These are phyloP conservation scores for Podarcis muralis DNA, from an alignment of 2,113 vertebrate species.

Conservation along the genomic window DNA sequence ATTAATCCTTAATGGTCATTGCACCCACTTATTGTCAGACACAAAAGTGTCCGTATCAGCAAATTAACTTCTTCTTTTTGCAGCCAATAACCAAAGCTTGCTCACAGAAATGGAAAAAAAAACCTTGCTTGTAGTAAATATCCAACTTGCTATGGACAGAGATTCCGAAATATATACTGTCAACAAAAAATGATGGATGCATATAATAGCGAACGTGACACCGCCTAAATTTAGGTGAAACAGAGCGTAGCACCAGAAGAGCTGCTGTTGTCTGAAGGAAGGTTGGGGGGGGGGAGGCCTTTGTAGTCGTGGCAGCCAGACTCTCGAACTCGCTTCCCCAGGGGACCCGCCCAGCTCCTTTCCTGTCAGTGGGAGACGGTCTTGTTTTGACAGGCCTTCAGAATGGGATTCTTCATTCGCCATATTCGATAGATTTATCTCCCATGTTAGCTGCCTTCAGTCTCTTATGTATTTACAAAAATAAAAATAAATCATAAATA, in stretches of 20 bases:
- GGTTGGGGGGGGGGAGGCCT: too few relatives aligned
- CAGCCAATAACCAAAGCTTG: not conserved
- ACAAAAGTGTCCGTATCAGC: not conserved
- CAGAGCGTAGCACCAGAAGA: too few relatives aligned
- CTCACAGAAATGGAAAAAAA: not conserved
- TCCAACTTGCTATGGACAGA: not conserved
- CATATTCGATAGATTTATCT: too few relatives aligned
- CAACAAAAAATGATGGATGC: not conserved
- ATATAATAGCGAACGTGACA: too few relatives aligned
- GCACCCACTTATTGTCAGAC: not conserved
- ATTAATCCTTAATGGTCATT: not conserved
- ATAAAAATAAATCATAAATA: too few relatives aligned
- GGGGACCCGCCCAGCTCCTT: not conserved
- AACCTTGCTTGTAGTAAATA: not conserved
- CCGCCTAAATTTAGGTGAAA: too few relatives aligned
- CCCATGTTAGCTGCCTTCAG: too few relatives aligned
- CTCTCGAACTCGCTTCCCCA: not conserved
- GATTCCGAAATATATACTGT: not conserved
- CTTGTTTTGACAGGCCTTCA: not conserved
- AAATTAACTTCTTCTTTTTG: too few relatives aligned
- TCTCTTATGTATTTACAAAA: too few relatives aligned
- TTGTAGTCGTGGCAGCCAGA: not conserved
- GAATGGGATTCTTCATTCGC: too few relatives aligned
- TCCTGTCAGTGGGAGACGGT: not conserved
- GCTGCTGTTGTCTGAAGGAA: not conserved